Conservation (phyloP, 1,140 invertebrate species). For the Dreissena polymorpha region DNA sequence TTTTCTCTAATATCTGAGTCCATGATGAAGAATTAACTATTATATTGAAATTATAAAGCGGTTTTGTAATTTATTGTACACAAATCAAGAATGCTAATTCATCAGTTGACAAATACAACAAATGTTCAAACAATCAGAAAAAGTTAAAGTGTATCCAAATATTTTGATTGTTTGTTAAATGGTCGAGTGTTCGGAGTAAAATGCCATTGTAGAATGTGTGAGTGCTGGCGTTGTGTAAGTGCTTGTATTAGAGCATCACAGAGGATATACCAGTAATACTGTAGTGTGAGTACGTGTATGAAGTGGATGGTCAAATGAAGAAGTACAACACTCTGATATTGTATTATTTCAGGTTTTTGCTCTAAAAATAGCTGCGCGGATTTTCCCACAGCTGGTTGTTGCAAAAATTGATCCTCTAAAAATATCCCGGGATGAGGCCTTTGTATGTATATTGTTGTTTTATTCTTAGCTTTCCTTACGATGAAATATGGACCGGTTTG, state of each 20-base stretch:
- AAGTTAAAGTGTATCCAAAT: too few species aligned
- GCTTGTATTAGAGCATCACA: too few species aligned
- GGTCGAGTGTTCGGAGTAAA: too few species aligned
- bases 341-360: slow-evolving; percentile 36
- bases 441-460: slow-evolving; percentile 16
- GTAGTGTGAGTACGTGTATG: neutral
- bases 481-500: neutral
- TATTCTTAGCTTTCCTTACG: neutral
- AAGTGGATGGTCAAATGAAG: neutral
- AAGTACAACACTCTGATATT: neutral
- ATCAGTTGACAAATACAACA: neutral
- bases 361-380: slow-evolving; percentile 25
- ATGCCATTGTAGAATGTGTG: too few species aligned
- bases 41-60: neutral
- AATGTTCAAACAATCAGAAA: too few species aligned
- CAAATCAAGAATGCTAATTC: neutral
- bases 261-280: neutral
- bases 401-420: slow-evolving; percentile 29
- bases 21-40: neutral
- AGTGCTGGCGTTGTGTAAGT: too few species aligned
- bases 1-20: neutral
- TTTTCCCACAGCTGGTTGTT: slow-evolving; percentile 41
- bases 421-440: slow-evolving; percentile 23
- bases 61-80: neutral
- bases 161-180: too few species aligned